Base-by-base conservation (phyloP, 2,797 vertebrate genomes). In the Botia kubotai region DNA sequence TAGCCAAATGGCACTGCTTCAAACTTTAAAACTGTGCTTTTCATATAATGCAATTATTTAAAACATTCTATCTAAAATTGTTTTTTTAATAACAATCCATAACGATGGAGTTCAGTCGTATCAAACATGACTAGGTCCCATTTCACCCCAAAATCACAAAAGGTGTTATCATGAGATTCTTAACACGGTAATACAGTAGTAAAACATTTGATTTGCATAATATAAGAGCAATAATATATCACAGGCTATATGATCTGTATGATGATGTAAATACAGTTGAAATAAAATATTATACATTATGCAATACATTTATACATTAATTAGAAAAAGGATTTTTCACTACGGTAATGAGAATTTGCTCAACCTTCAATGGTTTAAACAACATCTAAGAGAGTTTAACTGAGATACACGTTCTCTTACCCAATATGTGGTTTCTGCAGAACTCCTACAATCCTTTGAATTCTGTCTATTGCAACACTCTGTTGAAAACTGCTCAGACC, bases 401-500 rank as follows among this genome's bases (percentile, higher is more conserved):
- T 17, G n/a, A 57, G 39, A 17, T 17, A 43, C 52, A 69, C 66
- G 78, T 13, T 53, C 10, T 75, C 95, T 94, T 91, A 98, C 96
- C 97, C 97, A 87, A 94, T 95, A 62, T 94, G 92, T 16, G 97
- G 97, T 82, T 95, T 96, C 91, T 96, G 96, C 78, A 98, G 90
- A 82, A 98, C 95, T 1, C 97, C 97, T 0, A 98, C 93, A 19
- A 98, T 98, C 72, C 97, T 94, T 90, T 98, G 97, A 85, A 98
- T 96, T 81, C 97, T 91, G 90, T 98, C 97, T 96, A 98, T 97
- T 71, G 97, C 97, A 73, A 98, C 95, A 0, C 96, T 98, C 92
- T 98, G 97, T 89, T 98, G 97, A 92, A 98, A 97, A 89, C 92
- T 96, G 89, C 94, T 98, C 82, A 98, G 84, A 74, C 97, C 97